Base-by-base conservation (phyloP, 2,113 vertebrate species). In the Thunnus maccoyii region DNA sequence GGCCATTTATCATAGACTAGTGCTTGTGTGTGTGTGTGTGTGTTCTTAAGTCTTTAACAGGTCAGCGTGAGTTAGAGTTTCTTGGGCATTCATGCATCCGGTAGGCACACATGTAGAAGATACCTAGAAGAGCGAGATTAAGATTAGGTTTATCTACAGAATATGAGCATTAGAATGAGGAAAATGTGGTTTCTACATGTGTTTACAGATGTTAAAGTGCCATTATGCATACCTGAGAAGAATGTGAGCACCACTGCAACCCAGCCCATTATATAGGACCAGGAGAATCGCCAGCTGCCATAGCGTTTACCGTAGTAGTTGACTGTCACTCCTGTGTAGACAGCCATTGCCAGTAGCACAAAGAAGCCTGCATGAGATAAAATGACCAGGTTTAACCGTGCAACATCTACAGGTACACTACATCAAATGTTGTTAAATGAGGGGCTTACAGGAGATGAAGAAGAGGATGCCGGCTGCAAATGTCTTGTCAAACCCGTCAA, bases 41-140 rank as follows among this genome's bases (percentile, higher is more conserved):
- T 47, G 48, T 79, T 46, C 56, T 16, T 17, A 44, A 7, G 48
- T 54, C 20, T 84, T 55, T 55, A 60, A 55, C 58, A 80, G 75
- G 64, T 95, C 88, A 95, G 89, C 93, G 95, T 1, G 94, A 88
- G 86, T 93, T 93, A 0, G 94, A 88, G 86, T 94, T 94, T 90
- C 93, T 94, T 67, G 94, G 94, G 91, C 94, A 93, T 92, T 92
- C 92, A 0, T 95, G 94, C 94, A 95, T 95, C 64, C 95, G 90
- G 83, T 95, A 95, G 84, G 95, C 95, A 83, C 95, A 95, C 95
- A 96, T 95, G 94, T 94, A 96, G 93, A 95, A 95, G 82, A 95
- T 96, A 89, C 95, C 95, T 96, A 4, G 16, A 87, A 74, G 3
- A 81, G 1, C 72, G 17, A 22, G 30, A 65, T 22, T 3, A n/a